Base-by-base conservation (phyloP, 2,113 vertebrate genomes). In the Takifugu bimaculatus region DNA sequence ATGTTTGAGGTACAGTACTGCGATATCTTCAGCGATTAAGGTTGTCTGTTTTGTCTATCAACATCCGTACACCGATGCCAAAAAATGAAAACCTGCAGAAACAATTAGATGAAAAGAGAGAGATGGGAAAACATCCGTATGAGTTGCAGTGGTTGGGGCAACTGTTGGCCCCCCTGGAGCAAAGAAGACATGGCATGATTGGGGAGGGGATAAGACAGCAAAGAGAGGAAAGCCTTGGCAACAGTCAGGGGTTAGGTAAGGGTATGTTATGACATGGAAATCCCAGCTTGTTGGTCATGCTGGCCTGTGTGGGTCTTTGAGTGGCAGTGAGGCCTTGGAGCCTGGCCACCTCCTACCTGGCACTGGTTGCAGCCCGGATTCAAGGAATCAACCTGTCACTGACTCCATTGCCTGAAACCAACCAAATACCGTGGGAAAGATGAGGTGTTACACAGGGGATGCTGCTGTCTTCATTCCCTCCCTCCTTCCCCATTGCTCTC, bases 401-500 rank as follows among this genome's bases (percentile, higher is more conserved):
- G 79, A 85, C 72, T 85, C 80, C 72, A 20, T 13, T 63, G 67
- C 77, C 72, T 61, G 84, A 87, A 88, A 90, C 85, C 88, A 89
- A 89, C 83, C 79, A 76, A 91, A 89, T 72, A 88, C 83, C 85
- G 83, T 90, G 89, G 84, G 88, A 91, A 90, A 67, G 81, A 68
- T 64, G 75, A 84, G 85, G 85, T 81, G 86, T 80, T 75, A 87
- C 70, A 80, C 68, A 50, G 79, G 80, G 72, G 78, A 81, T 81
- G 87, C 83, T 78, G 73, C 76, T 62, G 73, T 80, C 80, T 84
- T 75, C 65, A 55, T 69, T 60, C 54, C 59, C 72, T 68, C 69
- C 68, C 58, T 42, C 26, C 57, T 50, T 56, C 60, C 50, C 45
- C 47, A 14, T 57, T 55, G 60, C 26, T 43, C 56, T 59, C 13